phyloP scores from a whole-genome alignment of 1,140 invertebrate genomes.

The Euwallacea similis region DNA sequence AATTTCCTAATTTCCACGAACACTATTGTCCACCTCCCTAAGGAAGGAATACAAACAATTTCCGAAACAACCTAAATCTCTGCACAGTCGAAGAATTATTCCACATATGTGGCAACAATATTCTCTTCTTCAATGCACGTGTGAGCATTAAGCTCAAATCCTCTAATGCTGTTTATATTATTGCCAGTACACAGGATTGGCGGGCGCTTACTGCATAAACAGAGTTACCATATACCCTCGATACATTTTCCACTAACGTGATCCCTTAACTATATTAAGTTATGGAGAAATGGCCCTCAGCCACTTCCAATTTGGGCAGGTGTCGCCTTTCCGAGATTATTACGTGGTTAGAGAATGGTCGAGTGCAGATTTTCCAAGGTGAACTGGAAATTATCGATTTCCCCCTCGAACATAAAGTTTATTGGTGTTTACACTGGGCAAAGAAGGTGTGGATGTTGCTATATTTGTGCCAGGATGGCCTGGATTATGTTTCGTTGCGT shows the following conservation, averaged over 20 bases:
- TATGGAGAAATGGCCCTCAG: constrained; percentile 37
- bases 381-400: constrained; percentile 18
- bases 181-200: constrained; percentile 29
- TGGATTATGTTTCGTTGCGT: no score
- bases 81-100: no score
- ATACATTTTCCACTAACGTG: constrained; percentile 36
- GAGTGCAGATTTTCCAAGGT: constrained; percentile 27
- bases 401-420: constrained; percentile 7
- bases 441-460: constrained; percentile 8
- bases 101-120: neutral
- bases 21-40: no score
- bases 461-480: constrained; percentile 1
- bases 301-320: constrained; percentile 33
- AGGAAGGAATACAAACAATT: no score
- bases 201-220: constrained; percentile 34
- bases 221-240: constrained; percentile 34
- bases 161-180: constrained; percentile 32
- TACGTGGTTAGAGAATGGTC: constrained; percentile 25
- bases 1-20: no score
- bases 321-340: constrained; percentile 34
- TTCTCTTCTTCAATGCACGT: neutral
- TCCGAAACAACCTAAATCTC: no score
- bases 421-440: constrained; percentile 5
- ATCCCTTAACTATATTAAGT: constrained; percentile 35
- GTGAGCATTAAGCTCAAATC: constrained; percentile 10